Percentiles rank a stretch among this genome's conserved stretches.
phyloP scores from a whole-genome alignment of 2,888 invertebrate genomes.

The Bursaphelenchus okinawaensis region DNA sequence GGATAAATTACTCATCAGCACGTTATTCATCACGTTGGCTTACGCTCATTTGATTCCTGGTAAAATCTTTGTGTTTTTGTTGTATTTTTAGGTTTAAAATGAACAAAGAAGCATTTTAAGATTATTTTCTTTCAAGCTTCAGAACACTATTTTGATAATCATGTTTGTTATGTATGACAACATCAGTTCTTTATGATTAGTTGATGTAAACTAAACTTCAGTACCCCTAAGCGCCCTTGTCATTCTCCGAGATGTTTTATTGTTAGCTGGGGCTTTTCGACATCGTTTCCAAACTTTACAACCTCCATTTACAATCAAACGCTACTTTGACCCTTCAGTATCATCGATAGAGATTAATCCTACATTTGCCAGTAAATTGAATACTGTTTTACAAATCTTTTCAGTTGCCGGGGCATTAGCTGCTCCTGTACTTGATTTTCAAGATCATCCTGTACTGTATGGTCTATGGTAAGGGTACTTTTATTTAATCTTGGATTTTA shows the following conservation, averaged over 20 bases:
- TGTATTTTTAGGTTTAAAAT: too few species aligned
- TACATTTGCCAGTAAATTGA: slow-evolving; percentile 81
- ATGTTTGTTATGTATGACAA: too few species aligned
- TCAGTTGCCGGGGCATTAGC: slow-evolving; percentile 80
- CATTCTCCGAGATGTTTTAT: slow-evolving; percentile 73
- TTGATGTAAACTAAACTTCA: too few species aligned
- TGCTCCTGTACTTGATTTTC: slow-evolving; percentile 81
- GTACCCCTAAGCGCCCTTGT: slow-evolving; percentile 70
- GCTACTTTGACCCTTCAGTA: slow-evolving; percentile 52
- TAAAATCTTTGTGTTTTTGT: slow-evolving; percentile 56
- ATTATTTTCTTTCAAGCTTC: background rate
- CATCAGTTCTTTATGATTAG: too few species aligned
- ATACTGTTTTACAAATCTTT: slow-evolving; percentile 80
- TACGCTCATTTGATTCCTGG: slow-evolving; percentile 78
- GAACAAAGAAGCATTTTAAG: background rate
- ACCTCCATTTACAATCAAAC: slow-evolving; percentile 34
- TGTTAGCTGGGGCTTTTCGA: slow-evolving; percentile 79
- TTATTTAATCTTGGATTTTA: too few species aligned
- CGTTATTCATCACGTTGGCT: slow-evolving; percentile 79
- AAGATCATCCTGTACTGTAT: slow-evolving; percentile 71
- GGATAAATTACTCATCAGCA: slow-evolving; percentile 85
- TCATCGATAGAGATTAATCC: slow-evolving; percentile 68
- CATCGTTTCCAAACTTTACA: slow-evolving; percentile 69
- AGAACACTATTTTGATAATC: background rate
- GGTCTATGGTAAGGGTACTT: slow-evolving; percentile 16